A percentile compares a stretch with the other conserved stretches of the same genome.
phyloP scores from a whole-genome alignment of 2,888 invertebrate species.

The Polydrusus pterygomalis region DNA sequence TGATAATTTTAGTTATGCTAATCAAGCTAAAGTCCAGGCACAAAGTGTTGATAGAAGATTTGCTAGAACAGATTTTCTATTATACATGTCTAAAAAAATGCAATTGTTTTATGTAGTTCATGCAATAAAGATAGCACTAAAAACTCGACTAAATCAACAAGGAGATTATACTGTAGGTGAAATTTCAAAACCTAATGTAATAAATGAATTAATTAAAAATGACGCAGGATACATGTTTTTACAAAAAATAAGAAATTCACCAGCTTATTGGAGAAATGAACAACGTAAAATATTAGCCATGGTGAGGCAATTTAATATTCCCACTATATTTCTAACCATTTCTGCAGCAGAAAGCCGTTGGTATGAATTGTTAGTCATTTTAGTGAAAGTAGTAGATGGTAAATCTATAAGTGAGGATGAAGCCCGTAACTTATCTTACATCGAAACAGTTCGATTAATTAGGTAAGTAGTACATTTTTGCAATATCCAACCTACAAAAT shows the following conservation, averaged over 20 bases:
- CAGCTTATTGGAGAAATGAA: slow-evolving; percentile 27
- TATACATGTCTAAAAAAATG: too few relatives aligned
- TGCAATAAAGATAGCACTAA: too few relatives aligned
- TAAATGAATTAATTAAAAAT: slow-evolving; percentile 21
- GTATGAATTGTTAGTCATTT: slow-evolving; percentile 28
- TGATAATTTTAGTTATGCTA: slow-evolving; percentile 10
- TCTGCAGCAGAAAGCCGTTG: slow-evolving; percentile 28
- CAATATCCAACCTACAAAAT: too few relatives aligned
- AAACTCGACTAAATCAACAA: neutral
- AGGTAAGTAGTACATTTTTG: neutral
- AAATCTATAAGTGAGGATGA: slow-evolving; percentile 13
- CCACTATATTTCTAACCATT: slow-evolving; percentile 29
- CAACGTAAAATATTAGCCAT: slow-evolving; percentile 19
- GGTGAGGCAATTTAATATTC: slow-evolving; percentile 30
- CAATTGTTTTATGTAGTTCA: too few relatives aligned
- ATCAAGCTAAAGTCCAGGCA: neutral
- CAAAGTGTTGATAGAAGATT: too few relatives aligned
- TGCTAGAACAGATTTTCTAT: too few relatives aligned
- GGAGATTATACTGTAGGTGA: slow-evolving; percentile 2
- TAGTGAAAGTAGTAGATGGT: slow-evolving; percentile 16
- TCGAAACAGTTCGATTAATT: slow-evolving; percentile 16
- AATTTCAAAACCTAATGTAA: neutral
- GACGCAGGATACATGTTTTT: slow-evolving; percentile 27
- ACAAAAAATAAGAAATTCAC: slow-evolving; percentile 1
- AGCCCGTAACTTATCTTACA: slow-evolving; percentile 2